Evolutionary conservation across 1,140 invertebrate genomes (phyloP), one percentile per base, ranked within the genome.

Genomic region (Lasaia peninsularis): DNA sequence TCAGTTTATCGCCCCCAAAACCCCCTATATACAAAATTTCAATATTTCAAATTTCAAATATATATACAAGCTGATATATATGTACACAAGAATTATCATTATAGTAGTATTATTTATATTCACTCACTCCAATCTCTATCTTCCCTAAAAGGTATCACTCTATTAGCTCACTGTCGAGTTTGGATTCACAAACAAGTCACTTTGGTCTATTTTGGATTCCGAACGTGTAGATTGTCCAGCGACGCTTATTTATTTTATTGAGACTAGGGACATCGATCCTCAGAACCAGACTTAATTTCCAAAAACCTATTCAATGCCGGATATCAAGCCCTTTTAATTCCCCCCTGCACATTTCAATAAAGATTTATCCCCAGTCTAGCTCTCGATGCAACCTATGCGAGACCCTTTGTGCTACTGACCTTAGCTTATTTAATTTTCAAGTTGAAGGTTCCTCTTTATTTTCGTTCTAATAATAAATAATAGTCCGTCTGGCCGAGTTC

Each of bases 371-470:
- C 56, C 65, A 58, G 69, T 75, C 76, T 81, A 80, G 75, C 65
- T 68, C 74, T 81, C 78, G 77, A 76, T 82, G 74, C 73, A 80
- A 65, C 62, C 67, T 72, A 77, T 59, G 64, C 65, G 56, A 60
- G 69, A 58, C 70, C 67, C 68, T 78, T 82, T 80, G 68, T 78
- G 40, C 16, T 37, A 34, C 16, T 80, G 81, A 86, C 82, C 84
- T 87, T 84, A 84, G 73, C 74, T 80, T 74, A 78, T 75, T 79
- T 75, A 64, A 74, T 72, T 75, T 79, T 81, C 84, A 86, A 87
- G 78, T 88, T 88, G 78, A 87, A 86, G 82, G 81, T 84, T 76
- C 69, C 66, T 74, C 58, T 75, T 87, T 85, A 68, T 84, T 51
- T 62, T 20, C 37, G 52, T 64, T 75, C 66, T 78, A 69, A 73